A percentile compares a stretch with the other conserved stretches of the same genome.
phyloP scores from a whole-genome alignment of 2,113 vertebrate genomes.

The Perca schrenkii region DNA sequence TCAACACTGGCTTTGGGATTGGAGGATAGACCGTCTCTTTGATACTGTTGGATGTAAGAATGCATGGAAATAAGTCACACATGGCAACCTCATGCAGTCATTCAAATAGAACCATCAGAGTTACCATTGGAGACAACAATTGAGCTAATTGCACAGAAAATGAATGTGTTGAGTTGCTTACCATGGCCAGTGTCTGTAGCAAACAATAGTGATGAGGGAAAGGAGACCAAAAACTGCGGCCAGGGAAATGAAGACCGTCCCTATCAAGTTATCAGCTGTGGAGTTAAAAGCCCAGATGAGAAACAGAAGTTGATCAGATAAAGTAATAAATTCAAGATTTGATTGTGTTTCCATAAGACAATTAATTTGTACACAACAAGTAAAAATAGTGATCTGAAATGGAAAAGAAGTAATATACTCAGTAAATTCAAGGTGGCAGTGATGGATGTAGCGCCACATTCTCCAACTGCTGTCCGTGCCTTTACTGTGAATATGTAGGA shows the following conservation, averaged over 20 bases:
- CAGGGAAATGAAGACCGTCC: conserved; percentile 12
- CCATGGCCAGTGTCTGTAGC: conserved; percentile 69
- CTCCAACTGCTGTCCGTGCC: conserved; percentile 70
- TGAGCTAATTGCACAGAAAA: background rate
- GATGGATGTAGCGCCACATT: background rate
- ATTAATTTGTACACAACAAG: background rate
- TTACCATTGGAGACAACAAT: background rate
- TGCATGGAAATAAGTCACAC: background rate
- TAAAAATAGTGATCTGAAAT: background rate
- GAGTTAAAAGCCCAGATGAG: background rate
- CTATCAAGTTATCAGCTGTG: conserved; percentile 50
- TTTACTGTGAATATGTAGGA: conserved; percentile 63
- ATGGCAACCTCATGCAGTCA: background rate
- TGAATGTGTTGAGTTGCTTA: background rate
- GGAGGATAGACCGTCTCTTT: conserved; percentile 63
- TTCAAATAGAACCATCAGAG: background rate
- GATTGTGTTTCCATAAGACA: background rate
- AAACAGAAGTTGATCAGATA: background rate
- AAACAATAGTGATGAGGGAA: conserved; percentile 27
- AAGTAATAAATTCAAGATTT: background rate
- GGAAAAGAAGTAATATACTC: conserved; percentile 37
- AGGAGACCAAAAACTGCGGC: conserved; percentile 22
- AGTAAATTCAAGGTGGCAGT: background rate
- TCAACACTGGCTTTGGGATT: conserved; percentile 69
- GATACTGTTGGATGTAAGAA: conserved; percentile 58